phyloP scores from a whole-genome alignment of 2,888 invertebrate species.

The Drosophila dives region DNA sequence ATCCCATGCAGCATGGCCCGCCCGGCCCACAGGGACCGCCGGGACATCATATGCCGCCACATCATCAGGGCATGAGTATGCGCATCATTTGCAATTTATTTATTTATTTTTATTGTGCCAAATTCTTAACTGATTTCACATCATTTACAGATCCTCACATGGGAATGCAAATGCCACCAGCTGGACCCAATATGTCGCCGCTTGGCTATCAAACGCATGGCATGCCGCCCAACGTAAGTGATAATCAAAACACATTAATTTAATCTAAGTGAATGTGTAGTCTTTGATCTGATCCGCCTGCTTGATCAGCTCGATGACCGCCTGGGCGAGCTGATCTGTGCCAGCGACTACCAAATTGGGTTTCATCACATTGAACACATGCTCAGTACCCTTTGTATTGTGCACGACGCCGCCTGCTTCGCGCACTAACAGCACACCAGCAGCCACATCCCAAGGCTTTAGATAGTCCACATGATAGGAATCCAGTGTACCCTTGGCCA shows the following conservation, averaged over 20 bases:
- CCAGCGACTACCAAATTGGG: slow-evolving; percentile 86
- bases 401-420: slow-evolving; percentile 91
- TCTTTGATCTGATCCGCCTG: slow-evolving; percentile 85
- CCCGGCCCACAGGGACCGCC: slow-evolving; percentile 81
- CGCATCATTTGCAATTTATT: not conserved
- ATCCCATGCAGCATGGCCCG: slow-evolving; percentile 84
- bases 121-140: not conserved
- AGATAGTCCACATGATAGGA: slow-evolving; percentile 89
- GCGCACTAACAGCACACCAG: slow-evolving; percentile 88
- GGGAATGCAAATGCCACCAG: slow-evolving; percentile 85
- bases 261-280: slow-evolving; percentile 62
- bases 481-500: slow-evolving; percentile 89
- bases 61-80: slow-evolving; percentile 86
- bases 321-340: slow-evolving; percentile 85
- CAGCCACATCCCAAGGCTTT: slow-evolving; percentile 92
- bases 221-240: slow-evolving; percentile 86
- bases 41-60: slow-evolving; percentile 86
- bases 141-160: slow-evolving; percentile 81
- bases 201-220: slow-evolving; percentile 88
- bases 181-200: slow-evolving; percentile 85
- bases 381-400: slow-evolving; percentile 86
- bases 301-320: slow-evolving; percentile 85
- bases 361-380: slow-evolving; percentile 86
- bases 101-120: not conserved
- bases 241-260: not conserved